Base-by-base conservation (phyloP, 1,140 invertebrate species). In the Listronotus oregonensis region DNA sequence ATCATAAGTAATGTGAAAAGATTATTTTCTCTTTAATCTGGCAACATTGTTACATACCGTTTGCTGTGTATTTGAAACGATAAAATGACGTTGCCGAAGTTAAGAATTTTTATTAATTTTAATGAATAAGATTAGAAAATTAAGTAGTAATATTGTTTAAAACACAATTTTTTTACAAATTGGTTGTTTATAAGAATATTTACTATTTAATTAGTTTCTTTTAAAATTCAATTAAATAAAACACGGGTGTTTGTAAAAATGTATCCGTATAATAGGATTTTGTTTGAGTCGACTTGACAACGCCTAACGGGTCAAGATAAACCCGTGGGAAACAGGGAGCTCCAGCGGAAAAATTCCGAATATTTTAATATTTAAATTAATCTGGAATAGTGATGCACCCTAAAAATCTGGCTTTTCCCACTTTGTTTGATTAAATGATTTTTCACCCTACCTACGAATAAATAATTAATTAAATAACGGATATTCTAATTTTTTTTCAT, bases 311-410 rank as follows among this genome's bases (percentile, higher is more conserved):
- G 62, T 57, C 63, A 51, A 51, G 15, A 11, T 15, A 11, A 50
- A 58, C 39, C 63, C 63, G 63, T 65, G 63, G 63, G 63, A 65
- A 64, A n/a, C 42, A 7, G 8, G 21, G 39, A 39, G 39, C 31
- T 34, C 47, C 12, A 54, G 44, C 34, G 46, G 46, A 58, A 65
- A 65, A 51, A 51, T 58, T 58, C 37, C 31, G 63, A 58, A 65
- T 65, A 65, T 58, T 65, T 65, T 58, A 65, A 57, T 51, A 65
- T 65, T 65, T 43, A 58, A 65, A 44, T 55, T 27, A 50, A 6
- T 15, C n/a, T 14, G 47, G 17, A 61, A 21, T 32, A 40, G 8
- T 10, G 50, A 54, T 17, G 17, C 58, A 40, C 58, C 47, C 46
- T 9, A 49, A 61, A 51, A 51, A 12, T 11, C 2, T 10, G 44